Conservation (phyloP, 2,113 vertebrate genomes). For the Mungos mungo region DNA sequence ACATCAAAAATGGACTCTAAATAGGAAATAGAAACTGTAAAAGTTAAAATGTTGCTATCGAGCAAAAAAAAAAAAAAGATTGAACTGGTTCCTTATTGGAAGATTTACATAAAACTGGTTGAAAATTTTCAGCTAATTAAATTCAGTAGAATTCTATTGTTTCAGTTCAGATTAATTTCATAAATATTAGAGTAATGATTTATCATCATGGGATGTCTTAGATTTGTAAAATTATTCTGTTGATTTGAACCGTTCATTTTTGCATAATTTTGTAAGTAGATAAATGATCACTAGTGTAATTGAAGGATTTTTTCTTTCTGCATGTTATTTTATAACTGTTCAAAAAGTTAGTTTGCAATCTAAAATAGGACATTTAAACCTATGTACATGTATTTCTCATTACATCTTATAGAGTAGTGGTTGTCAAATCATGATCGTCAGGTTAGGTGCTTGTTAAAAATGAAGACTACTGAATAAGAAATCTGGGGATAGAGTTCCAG, state of each 20-base stretch:
- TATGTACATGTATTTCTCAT: slow-evolving; percentile 6
- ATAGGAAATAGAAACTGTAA: not conserved
- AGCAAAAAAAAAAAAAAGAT: not conserved
- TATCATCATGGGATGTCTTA: not conserved
- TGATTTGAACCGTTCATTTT: slow-evolving; percentile 25
- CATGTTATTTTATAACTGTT: not conserved
- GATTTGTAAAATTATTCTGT: slow-evolving; percentile 30
- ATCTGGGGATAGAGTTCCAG: not conserved
- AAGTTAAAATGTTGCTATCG: not conserved
- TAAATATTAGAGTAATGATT: slow-evolving; percentile 16
- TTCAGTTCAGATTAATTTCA: not conserved
- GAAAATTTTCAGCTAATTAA: slow-evolving; percentile 46
- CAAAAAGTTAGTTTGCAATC: slow-evolving; percentile 14
- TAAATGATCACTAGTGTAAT: not conserved
- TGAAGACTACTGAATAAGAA: not conserved
- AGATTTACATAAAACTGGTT: slow-evolving; percentile 10
- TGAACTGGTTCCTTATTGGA: not conserved
- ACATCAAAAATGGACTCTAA: not conserved
- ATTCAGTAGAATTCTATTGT: slow-evolving; percentile 29
- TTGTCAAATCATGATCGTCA: not conserved
- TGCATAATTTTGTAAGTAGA: slow-evolving; percentile 48
- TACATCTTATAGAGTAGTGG: not conserved
- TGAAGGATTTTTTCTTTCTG: not conserved
- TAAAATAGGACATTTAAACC: slow-evolving; percentile 36
- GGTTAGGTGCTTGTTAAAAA: not conserved